phyloP scores from a whole-genome alignment of 2,797 vertebrate species.

The Hipposideros larvatus region DNA sequence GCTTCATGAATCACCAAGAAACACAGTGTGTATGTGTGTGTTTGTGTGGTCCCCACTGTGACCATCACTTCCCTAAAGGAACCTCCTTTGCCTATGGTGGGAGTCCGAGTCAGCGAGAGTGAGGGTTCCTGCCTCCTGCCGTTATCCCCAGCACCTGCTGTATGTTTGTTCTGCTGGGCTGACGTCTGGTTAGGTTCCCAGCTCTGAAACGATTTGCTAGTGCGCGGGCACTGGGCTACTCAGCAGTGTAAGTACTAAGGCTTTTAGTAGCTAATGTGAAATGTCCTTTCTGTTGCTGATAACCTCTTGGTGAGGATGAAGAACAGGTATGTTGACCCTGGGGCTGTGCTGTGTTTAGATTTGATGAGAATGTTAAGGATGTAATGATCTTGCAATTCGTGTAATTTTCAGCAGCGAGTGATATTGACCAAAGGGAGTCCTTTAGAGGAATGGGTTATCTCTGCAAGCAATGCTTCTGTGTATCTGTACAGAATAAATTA shows the following conservation, averaged over 20 bases:
- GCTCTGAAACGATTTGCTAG: not conserved
- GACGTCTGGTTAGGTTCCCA: not conserved
- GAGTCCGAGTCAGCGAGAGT: not conserved
- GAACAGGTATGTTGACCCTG: not conserved
- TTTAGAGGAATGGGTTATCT: not conserved
- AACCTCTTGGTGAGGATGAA: not conserved
- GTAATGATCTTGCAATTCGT: not conserved
- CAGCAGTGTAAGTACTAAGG: not conserved
- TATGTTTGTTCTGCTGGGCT: not conserved
- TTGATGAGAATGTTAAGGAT: not conserved
- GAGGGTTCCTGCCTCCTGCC: not conserved
- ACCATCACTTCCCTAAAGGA: not conserved
- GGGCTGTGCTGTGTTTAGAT: not conserved
- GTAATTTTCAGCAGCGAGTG: not conserved
- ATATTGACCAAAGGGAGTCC: not conserved
- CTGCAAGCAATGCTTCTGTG: not conserved
- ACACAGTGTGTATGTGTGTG: fast-evolving
- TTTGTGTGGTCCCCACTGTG: not conserved
- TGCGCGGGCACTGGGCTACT: not conserved
- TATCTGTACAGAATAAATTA: not conserved
- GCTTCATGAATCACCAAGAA: not conserved
- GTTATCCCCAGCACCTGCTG: not conserved
- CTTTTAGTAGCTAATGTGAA: not conserved
- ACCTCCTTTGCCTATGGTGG: not conserved
- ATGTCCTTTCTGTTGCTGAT: not conserved